A percentile compares a stretch with the other conserved stretches of the same genome.
Conservation (phyloP, 2,113 vertebrate genomes). For the Atlantisia rogersi region DNA sequence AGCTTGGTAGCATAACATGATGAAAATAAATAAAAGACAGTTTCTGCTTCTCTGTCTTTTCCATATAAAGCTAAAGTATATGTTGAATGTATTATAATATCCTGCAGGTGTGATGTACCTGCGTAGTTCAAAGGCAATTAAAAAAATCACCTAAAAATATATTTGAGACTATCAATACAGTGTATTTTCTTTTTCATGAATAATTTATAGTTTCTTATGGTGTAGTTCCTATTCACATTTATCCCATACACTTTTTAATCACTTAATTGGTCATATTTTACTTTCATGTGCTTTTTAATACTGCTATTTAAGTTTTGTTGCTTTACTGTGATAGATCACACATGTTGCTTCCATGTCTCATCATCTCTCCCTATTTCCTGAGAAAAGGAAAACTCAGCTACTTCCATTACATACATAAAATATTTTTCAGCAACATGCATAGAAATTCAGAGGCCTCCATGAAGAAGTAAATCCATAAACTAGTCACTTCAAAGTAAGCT, state of each 20-base stretch:
- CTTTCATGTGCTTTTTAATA: background rate
- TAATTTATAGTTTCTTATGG: background rate
- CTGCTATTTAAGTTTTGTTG: background rate
- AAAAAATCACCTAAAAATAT: background rate
- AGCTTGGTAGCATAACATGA: background rate
- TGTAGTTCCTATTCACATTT: background rate
- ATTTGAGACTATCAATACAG: background rate
- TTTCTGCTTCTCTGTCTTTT: background rate
- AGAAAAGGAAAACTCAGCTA: background rate
- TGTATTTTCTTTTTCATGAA: background rate
- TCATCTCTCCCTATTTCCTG: background rate
- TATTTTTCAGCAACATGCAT: background rate
- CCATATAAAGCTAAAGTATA: background rate
- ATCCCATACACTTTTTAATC: background rate
- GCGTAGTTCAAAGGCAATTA: background rate
- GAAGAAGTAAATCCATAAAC: background rate
- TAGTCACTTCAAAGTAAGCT: background rate
- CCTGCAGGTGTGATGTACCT: background rate
- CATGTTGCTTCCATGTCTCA: background rate
- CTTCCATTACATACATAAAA: background rate
- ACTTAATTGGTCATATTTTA: background rate
- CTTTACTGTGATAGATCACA: background rate
- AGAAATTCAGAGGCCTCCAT: background rate
- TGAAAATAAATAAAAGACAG: background rate
- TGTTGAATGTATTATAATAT: background rate